Evolutionary conservation across 2,888 invertebrate species (phyloP).

Genomic region (Drosophila siamana): DNA sequence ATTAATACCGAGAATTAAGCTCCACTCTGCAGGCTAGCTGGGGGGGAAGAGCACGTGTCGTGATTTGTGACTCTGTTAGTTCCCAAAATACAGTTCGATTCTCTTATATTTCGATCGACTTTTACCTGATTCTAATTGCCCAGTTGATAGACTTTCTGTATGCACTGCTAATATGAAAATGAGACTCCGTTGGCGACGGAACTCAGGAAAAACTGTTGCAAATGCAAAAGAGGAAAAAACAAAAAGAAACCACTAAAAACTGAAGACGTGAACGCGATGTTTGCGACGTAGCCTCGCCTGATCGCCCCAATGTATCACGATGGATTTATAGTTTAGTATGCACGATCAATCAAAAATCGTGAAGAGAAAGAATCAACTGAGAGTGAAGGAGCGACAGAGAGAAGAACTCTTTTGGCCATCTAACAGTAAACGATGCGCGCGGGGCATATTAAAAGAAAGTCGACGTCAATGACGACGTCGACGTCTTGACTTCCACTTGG

Average conservation of each 20-base stretch:
- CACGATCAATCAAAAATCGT: conserved; percentile 86
- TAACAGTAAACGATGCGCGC: conserved; percentile 69
- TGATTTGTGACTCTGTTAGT: conserved; percentile 1
- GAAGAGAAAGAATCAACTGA: conserved; percentile 59
- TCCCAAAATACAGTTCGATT: neutral
- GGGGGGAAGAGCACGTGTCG: conserved; percentile 19
- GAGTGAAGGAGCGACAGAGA: conserved; percentile 22
- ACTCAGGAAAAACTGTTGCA: conserved; percentile 39
- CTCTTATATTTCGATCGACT: neutral
- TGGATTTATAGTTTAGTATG: conserved; percentile 86
- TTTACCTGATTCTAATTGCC: conserved; percentile 12
- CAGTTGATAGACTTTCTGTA: conserved; percentile 41
- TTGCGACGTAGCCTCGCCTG: conserved; percentile 79
- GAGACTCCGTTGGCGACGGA: conserved; percentile 53
- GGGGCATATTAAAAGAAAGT: conserved; percentile 72
- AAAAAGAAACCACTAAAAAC: conserved; percentile 24
- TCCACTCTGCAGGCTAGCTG: conserved; percentile 10
- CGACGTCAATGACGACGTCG: conserved; percentile 30
- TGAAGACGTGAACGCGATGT: conserved; percentile 56
- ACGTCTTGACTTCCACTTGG: conserved; percentile 37
- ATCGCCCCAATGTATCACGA: conserved; percentile 86
- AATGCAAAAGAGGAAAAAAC: conserved; percentile 18
- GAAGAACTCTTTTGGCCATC: conserved; percentile 37
- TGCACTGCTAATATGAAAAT: conserved; percentile 78
- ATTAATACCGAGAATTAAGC: conserved; percentile 72